phyloP scores from a whole-genome alignment of 2,888 invertebrate genomes.

The Meiosimyza platycephala region DNA sequence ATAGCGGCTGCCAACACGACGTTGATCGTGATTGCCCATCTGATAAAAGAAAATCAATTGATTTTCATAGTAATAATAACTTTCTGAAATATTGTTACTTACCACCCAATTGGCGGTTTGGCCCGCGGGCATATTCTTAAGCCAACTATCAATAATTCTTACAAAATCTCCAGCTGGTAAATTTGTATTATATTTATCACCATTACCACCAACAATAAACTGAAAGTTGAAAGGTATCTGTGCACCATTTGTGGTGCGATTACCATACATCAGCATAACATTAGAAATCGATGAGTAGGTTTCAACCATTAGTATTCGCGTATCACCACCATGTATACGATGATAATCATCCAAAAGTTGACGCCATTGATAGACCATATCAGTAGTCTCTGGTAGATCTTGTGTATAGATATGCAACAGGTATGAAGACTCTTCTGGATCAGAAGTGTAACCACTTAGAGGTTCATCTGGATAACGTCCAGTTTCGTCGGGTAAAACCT shows the following conservation, averaged over 20 bases:
- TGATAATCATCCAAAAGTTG: conserved; percentile 72
- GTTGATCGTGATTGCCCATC: conserved; percentile 79
- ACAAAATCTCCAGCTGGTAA: conserved; percentile 68
- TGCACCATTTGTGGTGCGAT: conserved; percentile 68
- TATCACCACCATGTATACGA: conserved; percentile 64
- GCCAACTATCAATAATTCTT: conserved; percentile 70
- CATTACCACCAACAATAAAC: conserved; percentile 70
- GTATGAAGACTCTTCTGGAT: conserved; percentile 70
- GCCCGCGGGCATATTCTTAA: conserved; percentile 70
- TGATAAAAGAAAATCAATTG: conserved; percentile 51
- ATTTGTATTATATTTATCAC: conserved; percentile 64
- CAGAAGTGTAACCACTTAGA: conserved; percentile 63
- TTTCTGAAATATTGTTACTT: conserved; percentile 51
- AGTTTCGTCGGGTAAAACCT: conserved; percentile 68
- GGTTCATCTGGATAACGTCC: conserved; percentile 73
- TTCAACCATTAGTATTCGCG: conserved; percentile 73
- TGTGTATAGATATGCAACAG: conserved; percentile 74
- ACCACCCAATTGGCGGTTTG: conserved; percentile 77
- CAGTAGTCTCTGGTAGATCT: conserved; percentile 73
- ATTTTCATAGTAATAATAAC: too few species aligned
- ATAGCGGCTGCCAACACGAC: conserved; percentile 74
- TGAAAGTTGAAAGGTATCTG: conserved; percentile 77
- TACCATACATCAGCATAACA: conserved; percentile 73
- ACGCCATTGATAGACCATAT: conserved; percentile 77
- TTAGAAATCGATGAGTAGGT: conserved; percentile 70